Conservation (phyloP, 2,888 invertebrate species). For the Shargacucullia verbasci region DNA sequence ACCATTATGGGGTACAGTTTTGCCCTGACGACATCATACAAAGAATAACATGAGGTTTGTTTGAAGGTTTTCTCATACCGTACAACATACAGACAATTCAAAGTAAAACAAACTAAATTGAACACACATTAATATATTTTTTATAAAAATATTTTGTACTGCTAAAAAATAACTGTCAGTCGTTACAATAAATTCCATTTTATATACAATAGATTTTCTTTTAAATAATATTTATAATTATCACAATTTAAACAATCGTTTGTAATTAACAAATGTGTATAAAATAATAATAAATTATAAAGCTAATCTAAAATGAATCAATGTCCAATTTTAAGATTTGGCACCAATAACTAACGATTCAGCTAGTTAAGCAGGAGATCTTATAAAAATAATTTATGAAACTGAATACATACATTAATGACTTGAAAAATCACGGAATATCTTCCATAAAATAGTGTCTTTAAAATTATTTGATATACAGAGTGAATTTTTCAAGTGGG, state of each 20-base stretch:
- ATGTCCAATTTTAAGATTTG: slow-evolving; percentile 15
- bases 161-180: slow-evolving; percentile 64
- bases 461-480: background rate
- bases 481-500: no score
- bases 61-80: no score
- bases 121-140: slow-evolving; percentile 64
- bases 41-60: no score
- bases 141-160: slow-evolving; percentile 66
- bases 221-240: slow-evolving; percentile 47
- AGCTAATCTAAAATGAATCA: slow-evolving; percentile 9
- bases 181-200: slow-evolving; percentile 50
- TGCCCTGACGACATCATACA: no score
- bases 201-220: slow-evolving; percentile 32
- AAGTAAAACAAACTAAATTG: slow-evolving; percentile 10
- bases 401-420: no score
- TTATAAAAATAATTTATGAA: no score
- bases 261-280: slow-evolving; percentile 26
- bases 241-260: slow-evolving; percentile 62
- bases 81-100: no score
- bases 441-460: background rate
- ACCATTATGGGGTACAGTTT: no score
- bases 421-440: slow-evolving; percentile 2
- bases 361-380: no score
- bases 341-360: slow-evolving; percentile 22
- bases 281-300: slow-evolving; percentile 20